Percentiles rank a stretch among this genome's conserved stretches.
These are phyloP conservation scores for Glyphotaelius pellucidus DNA, from an alignment of 2,888 invertebrate species.

Conservation along the genomic window DNA sequence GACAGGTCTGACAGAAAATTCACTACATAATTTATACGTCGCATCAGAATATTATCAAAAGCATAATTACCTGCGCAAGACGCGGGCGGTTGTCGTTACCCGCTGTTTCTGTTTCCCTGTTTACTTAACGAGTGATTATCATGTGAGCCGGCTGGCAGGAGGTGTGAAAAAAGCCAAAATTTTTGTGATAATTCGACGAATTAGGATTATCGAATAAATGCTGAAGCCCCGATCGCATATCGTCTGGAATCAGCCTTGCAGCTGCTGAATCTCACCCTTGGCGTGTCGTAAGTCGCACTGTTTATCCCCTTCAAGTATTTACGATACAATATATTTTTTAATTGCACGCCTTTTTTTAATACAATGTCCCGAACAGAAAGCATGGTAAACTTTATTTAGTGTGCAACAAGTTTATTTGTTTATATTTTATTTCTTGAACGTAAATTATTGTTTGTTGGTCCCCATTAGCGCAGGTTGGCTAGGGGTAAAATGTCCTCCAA, in stretches of 20 bases:
- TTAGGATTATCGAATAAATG: conserved; percentile 29
- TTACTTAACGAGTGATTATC: conserved; percentile 45
- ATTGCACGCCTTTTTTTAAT: conserved; percentile 46
- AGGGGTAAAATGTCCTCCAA: conserved; percentile 63
- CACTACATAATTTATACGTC: not conserved
- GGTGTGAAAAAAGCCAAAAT: conserved; percentile 33
- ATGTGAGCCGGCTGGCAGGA: conserved; percentile 44
- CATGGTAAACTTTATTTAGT: conserved; percentile 53
- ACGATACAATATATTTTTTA: conserved; percentile 20
- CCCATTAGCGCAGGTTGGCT: conserved; percentile 57
- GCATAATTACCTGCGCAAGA: conserved; percentile 29
- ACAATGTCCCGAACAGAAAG: conserved; percentile 39
- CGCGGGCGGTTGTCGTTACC: conserved; percentile 2
- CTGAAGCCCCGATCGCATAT: conserved; percentile 21
- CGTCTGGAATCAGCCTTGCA: conserved; percentile 28
- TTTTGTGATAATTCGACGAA: not conserved
- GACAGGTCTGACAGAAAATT: conserved; percentile 38
- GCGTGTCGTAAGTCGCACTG: conserved; percentile 47
- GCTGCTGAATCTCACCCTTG: conserved; percentile 36
- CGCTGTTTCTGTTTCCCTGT: conserved; percentile 25
- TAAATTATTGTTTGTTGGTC: conserved; percentile 58
- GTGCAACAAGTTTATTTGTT: conserved; percentile 42
- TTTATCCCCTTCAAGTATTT: conserved; percentile 17
- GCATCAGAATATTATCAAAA: conserved; percentile 35
- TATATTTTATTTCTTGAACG: conserved; percentile 48